Conservation (phyloP, 2,797 vertebrate genomes). For the Pseudochaenichthys georgianus region DNA sequence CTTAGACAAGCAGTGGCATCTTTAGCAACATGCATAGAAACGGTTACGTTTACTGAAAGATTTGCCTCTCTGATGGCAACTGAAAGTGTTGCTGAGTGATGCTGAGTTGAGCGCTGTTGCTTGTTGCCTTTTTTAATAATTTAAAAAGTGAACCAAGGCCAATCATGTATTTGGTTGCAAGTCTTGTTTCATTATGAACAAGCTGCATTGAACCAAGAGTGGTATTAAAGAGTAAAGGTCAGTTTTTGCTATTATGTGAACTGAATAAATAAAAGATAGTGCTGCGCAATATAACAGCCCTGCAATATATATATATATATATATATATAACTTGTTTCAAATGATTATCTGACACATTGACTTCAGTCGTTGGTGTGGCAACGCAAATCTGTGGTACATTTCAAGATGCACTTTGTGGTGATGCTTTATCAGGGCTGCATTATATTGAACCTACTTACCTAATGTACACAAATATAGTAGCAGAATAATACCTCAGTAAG, state of each 20-base stretch:
- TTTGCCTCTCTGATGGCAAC: not conserved
- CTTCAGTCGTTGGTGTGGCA: not conserved
- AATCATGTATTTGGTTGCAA: not conserved
- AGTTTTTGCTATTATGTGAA: not conserved
- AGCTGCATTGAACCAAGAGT: not conserved
- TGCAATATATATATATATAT: not conserved
- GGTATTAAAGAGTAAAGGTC: too few relatives aligned
- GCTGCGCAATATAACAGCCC: not conserved
- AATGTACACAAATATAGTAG: too few relatives aligned
- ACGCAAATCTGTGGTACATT: too few relatives aligned
- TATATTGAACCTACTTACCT: not conserved
- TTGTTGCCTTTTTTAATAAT: not conserved
- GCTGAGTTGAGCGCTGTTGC: not conserved
- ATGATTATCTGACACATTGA: not conserved
- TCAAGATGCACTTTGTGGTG: too few relatives aligned
- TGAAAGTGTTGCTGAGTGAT: not conserved
- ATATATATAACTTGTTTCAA: not conserved
- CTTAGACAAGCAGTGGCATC: not conserved
- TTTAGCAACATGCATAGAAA: not conserved
- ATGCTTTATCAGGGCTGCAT: not conserved
- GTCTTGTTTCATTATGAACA: not conserved
- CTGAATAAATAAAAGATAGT: too few relatives aligned
- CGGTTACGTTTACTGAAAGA: not conserved
- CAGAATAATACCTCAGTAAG: too few relatives aligned
- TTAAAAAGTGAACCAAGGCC: not conserved